These are phyloP conservation scores for Drosophila kohkoa DNA, from an alignment of 1,140 invertebrate genomes.

Conservation along the genomic window DNA sequence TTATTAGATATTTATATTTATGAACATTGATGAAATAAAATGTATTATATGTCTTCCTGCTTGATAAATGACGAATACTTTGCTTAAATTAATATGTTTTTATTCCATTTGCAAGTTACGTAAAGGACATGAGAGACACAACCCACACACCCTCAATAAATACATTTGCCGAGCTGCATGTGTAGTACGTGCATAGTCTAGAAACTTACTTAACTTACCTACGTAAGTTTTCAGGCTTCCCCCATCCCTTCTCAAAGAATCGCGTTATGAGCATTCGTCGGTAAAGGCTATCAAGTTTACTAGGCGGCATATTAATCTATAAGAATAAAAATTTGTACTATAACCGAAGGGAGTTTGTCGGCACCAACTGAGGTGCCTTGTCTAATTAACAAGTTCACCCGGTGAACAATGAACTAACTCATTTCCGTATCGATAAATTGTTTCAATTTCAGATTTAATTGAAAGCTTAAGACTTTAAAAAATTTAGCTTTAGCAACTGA, in stretches of 20 bases:
- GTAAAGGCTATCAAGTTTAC: conserved; percentile 94
- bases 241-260: conserved; percentile 99
- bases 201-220: conserved; percentile 87
- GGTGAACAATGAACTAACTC: conserved; percentile 6
- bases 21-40: background rate
- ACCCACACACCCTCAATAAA: conserved; percentile 3
- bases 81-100: background rate
- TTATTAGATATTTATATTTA: conserved; percentile 7
- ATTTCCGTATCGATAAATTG: background rate
- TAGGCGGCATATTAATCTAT: conserved; percentile 87
- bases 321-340: conserved; percentile 33
- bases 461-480: background rate
- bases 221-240: conserved; percentile 95
- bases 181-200: background rate
- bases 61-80: too few species aligned
- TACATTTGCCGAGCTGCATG: background rate
- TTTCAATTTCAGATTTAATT: background rate
- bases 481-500: background rate
- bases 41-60: background rate
- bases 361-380: conserved; percentile 25
- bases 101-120: conserved; percentile 25
- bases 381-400: conserved; percentile 26
- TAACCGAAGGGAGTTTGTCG: conserved; percentile 19
- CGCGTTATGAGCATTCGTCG: conserved; percentile 95
- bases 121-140: conserved; percentile 29